These are phyloP conservation scores for Cladorhizidae sp. DNA, from an alignment of 37 sponge, comb jelly and placozoan species.

Conservation along the genomic window DNA sequence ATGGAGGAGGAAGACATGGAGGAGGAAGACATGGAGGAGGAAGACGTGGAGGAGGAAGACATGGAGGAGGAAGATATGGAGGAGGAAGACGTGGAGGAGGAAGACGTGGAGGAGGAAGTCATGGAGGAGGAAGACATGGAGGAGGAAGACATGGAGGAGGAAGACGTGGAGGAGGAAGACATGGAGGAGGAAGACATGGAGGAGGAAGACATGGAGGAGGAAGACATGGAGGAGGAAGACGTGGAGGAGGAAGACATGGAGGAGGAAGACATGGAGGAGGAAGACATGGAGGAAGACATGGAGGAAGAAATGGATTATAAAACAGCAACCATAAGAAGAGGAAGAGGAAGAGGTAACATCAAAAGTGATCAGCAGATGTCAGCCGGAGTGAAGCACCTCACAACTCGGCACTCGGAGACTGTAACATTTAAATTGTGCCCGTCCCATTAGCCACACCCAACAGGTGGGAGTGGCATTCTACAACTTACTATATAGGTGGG, in stretches of 20 bases:
- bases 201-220: neutral
- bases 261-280: no score
- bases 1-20: no score
- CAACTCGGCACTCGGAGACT: no score
- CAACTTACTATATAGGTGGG: constrained; percentile 40
- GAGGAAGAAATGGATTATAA: neutral
- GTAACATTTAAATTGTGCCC: no score
- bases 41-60: neutral
- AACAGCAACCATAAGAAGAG: neutral
- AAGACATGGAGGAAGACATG: no score
- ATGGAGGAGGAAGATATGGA: no score
- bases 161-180: neutral
- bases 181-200: neutral
- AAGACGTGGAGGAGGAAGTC: no score
- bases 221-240: neutral
- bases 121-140: neutral
- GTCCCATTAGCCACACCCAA: no score
- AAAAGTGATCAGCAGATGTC: no score
- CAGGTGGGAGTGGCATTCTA: neutral
- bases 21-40: neutral
- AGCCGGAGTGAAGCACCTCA: no score
- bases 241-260: no score
- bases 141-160: neutral
- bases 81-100: no score
- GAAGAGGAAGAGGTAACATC: neutral